These are phyloP conservation scores for Diabrotica undecimpunctata DNA, from an alignment of 1,140 invertebrate species.

Conservation along the genomic window DNA sequence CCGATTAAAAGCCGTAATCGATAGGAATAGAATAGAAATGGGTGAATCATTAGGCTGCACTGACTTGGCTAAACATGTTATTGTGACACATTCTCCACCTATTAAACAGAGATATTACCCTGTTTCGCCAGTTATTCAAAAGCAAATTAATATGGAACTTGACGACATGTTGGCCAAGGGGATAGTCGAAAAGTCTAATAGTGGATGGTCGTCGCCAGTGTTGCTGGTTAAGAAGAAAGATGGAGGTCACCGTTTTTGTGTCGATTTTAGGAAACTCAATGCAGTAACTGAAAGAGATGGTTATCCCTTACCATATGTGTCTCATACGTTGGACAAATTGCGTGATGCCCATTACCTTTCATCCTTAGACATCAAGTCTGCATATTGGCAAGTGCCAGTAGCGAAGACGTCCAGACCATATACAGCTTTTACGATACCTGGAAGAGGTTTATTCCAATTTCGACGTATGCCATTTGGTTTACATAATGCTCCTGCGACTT, in stretches of 20 bases:
- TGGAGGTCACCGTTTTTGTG: constrained; percentile 22
- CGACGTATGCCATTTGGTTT: not conserved
- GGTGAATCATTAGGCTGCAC: constrained; percentile 10
- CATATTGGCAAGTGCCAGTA: constrained; percentile 44
- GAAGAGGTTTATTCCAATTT: constrained; percentile 42
- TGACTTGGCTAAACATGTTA: constrained; percentile 30
- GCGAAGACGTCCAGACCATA: not conserved
- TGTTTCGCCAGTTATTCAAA: too few species aligned
- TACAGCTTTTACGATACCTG: constrained; percentile 43
- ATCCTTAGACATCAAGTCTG: constrained; percentile 40
- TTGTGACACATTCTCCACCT: constrained; percentile 9
- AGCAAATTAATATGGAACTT: constrained; percentile 26
- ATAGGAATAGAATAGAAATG: not conserved
- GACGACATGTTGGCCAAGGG: constrained; percentile 26
- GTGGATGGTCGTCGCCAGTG: constrained; percentile 29
- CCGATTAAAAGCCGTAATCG: not conserved
- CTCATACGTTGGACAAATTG: constrained; percentile 33
- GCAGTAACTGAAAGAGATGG: too few species aligned
- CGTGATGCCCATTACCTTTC: constrained; percentile 36
- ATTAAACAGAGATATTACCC: constrained; percentile 25
- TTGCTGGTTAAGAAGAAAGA: constrained; percentile 26
- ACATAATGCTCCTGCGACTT: constrained; percentile 16
- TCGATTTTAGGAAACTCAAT: constrained; percentile 26
- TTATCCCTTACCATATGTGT: constrained; percentile 24
- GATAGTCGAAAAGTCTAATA: constrained; percentile 28